Evolutionary conservation across 2,113 vertebrate species (phyloP).

Genomic region (Charina bottae): DNA sequence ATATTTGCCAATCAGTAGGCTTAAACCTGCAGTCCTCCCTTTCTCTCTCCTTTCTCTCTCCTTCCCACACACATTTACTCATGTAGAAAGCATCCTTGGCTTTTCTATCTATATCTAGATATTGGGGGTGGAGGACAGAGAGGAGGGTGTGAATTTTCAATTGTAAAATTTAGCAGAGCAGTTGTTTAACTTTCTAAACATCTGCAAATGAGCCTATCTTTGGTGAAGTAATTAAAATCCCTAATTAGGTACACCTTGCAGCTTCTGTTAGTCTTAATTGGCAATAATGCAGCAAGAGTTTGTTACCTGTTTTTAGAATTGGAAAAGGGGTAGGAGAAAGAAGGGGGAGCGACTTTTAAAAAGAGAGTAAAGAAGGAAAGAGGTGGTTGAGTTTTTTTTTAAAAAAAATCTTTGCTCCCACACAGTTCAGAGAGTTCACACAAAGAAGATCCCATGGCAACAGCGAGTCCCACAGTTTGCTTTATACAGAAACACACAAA

Average conservation of each 20-base stretch:
- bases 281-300: conserved; percentile 75
- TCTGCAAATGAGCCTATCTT: conserved; percentile 74
- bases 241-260: conserved; percentile 80
- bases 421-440: conserved; percentile 85
- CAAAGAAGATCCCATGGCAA: conserved; percentile 87
- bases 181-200: conserved; percentile 71
- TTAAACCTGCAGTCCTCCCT: neutral
- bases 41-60: accelerated
- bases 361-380: conserved; percentile 60
- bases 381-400: neutral
- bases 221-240: conserved; percentile 75
- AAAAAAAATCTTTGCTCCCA: conserved; percentile 76
- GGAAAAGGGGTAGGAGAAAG: conserved; percentile 35
- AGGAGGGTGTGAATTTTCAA: conserved; percentile 36
- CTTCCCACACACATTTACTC: conserved; percentile 2
- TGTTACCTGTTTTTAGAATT: conserved; percentile 72
- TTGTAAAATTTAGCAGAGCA: conserved; percentile 57
- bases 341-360: neutral
- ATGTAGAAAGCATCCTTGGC: accelerated
- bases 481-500: conserved; percentile 66
- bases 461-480: conserved; percentile 80
- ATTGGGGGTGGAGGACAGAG: neutral
- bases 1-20: neutral
- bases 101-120: accelerated
- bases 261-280: conserved; percentile 76